Base-by-base conservation (phyloP, 2,797 vertebrate genomes). In the Monodelphis domestica region DNA sequence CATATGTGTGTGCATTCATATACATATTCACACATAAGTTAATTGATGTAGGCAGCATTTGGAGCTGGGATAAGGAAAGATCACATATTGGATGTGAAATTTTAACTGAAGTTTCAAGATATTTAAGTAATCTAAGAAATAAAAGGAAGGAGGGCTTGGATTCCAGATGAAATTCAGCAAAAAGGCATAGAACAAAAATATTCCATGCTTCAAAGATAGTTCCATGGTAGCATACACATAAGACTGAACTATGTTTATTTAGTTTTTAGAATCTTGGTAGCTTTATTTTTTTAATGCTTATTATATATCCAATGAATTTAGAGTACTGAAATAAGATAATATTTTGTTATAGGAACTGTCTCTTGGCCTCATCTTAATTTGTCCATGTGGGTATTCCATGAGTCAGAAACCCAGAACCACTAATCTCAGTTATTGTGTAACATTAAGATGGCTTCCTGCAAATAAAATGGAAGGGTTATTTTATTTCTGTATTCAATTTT, bases 401-500 rank as follows among this genome's bases (percentile, higher is more conserved):
- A 53, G 54, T 97, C 92, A 93, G 92, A 95, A 93, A 89, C 52
- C 84, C 70, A 38, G 59, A 93, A 87, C 51, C 87, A 30, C 1
- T 57, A 95, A 95, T 84, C 95, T 93, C 50, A 2, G 94, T 90
- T 94, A 33, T 45, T 90, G 84, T 95, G 38, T 94, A 95, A 97
- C 96, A 94, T 87, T 93, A 96, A 91, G 92, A 89, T 87, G 91
- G 91, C 91, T 93, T 93, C 89, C 26, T 38, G 93, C 33, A 97
- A 97, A 97, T 93, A 94, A 95, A 95, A 95, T 57, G 55, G 93
- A 94, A 95, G 52, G 38, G 6, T 0, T 2, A 12, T 52, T 91
- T 96, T 91, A 55, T 91, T 95, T 95, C 96, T 91, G 88, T 88
- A 92, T 96, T 97, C 94, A 93, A 96, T 96, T 96, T 94, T 70